Evolutionary conservation across 2,113 vertebrate genomes (phyloP).

Genomic region (Myrmecophaga tridactyla): DNA sequence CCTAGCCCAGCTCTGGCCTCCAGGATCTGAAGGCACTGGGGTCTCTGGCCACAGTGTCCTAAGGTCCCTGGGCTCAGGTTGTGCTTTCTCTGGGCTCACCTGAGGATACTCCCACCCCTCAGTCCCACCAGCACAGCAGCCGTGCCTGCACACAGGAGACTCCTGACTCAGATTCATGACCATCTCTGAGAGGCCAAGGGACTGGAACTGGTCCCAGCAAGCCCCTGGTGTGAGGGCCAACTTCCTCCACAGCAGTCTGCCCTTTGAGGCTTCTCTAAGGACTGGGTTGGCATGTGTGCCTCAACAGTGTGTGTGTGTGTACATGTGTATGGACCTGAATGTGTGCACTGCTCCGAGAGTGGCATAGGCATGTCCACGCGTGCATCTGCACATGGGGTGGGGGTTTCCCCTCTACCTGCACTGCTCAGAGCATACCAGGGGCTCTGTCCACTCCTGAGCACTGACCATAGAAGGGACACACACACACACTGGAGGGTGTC

Average conservation of each 20-base stretch:
- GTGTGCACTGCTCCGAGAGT: too few relatives aligned
- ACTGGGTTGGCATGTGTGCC: background rate
- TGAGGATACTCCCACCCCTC: background rate
- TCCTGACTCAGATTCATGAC: background rate
- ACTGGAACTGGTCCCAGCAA: background rate
- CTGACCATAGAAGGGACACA: background rate
- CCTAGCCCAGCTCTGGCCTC: background rate
- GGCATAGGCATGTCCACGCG: too few relatives aligned
- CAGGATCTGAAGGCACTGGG: background rate
- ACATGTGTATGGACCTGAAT: background rate
- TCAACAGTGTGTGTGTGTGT: background rate
- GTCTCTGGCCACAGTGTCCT: background rate
- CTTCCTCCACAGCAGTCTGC: background rate
- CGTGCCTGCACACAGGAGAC: background rate
- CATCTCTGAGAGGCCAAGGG: background rate
- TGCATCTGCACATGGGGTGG: background rate
- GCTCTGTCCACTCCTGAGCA: background rate
- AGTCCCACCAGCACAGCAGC: background rate
- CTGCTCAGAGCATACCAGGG: background rate
- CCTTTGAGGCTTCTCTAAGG: background rate
- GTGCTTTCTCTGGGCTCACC: background rate
- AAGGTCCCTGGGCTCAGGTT: background rate
- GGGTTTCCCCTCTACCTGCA: background rate
- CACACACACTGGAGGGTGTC: background rate
- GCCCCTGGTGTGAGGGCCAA: background rate